Evolutionary conservation across 2,888 invertebrate genomes (phyloP).

Genomic region (Scrobipalpa costella): DNA sequence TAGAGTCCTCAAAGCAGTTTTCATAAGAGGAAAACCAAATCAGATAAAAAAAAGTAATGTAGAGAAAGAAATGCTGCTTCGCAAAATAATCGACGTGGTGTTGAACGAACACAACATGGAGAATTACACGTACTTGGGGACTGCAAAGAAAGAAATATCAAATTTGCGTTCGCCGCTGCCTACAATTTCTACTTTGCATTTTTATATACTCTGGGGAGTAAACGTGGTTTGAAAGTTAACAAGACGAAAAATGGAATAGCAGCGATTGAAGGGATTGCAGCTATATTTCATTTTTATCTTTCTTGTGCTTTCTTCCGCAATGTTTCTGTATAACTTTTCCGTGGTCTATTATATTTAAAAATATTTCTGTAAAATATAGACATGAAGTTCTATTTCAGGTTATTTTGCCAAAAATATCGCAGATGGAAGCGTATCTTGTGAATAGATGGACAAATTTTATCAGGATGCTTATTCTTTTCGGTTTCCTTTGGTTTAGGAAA

Average conservation of each 20-base stretch:
- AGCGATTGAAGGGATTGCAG: slow-evolving; percentile 40
- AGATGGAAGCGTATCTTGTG: too few relatives aligned
- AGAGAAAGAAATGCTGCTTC: background rate
- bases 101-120: background rate
- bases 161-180: slow-evolving; percentile 60
- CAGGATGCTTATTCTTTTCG: too few relatives aligned
- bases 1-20: background rate
- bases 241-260: slow-evolving; percentile 48
- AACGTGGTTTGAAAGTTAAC: slow-evolving; percentile 59
- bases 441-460: too few relatives aligned
- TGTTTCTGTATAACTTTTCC: background rate
- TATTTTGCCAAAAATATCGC: too few relatives aligned
- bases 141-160: slow-evolving; percentile 41
- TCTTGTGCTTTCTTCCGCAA: background rate
- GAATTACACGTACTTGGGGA: slow-evolving; percentile 29
- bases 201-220: slow-evolving; percentile 54
- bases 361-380: too few relatives aligned
- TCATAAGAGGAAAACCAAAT: background rate
- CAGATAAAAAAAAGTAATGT: slow-evolving; percentile 8
- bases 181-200: slow-evolving; percentile 55
- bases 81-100: slow-evolving; percentile 7
- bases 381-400: too few relatives aligned
- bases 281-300: slow-evolving; percentile 12
- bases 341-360: too few relatives aligned
- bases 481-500: too few relatives aligned